Evolutionary conservation across 2,113 vertebrate genomes (phyloP).

Genomic region (Cisticola juncidis): DNA sequence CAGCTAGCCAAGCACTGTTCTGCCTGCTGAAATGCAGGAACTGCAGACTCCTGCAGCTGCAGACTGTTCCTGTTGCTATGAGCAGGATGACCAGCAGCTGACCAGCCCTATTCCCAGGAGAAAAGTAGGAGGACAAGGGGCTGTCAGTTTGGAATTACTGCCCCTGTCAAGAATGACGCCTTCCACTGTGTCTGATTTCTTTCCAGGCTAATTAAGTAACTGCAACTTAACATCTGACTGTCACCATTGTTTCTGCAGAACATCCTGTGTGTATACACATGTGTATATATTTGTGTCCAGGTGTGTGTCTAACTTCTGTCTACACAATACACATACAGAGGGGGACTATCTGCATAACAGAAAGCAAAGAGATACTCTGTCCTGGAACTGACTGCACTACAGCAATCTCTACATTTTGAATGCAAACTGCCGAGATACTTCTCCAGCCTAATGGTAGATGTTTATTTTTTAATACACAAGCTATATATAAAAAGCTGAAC

Average conservation of each 20-base stretch:
- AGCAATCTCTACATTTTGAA: constrained; percentile 6
- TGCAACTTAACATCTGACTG: not conserved
- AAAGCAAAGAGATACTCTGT: not conserved
- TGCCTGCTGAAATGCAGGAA: not conserved
- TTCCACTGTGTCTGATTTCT: not conserved
- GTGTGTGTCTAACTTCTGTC: not conserved
- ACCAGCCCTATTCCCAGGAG: not conserved
- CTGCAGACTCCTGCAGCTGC: not conserved
- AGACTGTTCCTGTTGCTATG: rapidly evolving
- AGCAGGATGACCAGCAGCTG: not conserved
- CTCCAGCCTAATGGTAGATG: not conserved
- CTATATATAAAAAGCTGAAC: constrained; percentile 3
- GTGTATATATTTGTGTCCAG: no score
- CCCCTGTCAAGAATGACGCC: not conserved
- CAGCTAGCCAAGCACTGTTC: not conserved
- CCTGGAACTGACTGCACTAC: not conserved
- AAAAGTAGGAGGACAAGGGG: not conserved
- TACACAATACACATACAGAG: not conserved
- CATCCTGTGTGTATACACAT: rapidly evolving
- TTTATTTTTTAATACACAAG: constrained; percentile 2
- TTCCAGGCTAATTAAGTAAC: not conserved
- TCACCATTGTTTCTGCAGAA: not conserved
- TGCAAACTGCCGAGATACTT: not conserved
- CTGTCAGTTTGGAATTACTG: not conserved
- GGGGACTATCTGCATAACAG: not conserved